These are phyloP conservation scores for Avahi laniger DNA, from an alignment of 2,797 vertebrate genomes.

Conservation along the genomic window DNA sequence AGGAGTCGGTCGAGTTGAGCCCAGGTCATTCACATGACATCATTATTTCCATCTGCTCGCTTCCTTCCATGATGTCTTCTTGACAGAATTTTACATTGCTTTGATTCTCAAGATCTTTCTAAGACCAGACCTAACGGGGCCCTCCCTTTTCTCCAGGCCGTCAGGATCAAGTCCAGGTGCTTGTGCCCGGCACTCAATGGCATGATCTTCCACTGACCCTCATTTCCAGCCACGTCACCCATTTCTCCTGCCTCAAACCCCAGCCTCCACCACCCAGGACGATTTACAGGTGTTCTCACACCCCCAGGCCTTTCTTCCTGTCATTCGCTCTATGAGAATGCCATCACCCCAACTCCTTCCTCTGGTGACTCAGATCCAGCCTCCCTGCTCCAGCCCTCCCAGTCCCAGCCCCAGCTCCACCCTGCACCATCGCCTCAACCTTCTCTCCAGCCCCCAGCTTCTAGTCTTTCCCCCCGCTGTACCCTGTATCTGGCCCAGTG, in stretches of 20 bases:
- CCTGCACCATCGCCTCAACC: background rate
- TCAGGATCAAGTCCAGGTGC: background rate
- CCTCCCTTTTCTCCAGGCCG: background rate
- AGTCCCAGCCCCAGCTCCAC: background rate
- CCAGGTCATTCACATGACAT: background rate
- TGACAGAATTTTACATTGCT: background rate
- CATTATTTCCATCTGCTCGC: background rate
- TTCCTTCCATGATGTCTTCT: background rate
- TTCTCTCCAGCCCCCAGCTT: background rate
- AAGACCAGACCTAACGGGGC: background rate
- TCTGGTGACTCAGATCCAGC: accelerated
- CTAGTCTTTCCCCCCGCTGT: background rate
- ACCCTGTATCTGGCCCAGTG: background rate
- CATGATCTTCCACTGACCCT: accelerated
- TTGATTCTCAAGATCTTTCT: background rate
- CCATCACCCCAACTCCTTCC: background rate
- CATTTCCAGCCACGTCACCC: background rate
- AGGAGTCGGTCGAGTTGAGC: no score
- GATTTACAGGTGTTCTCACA: background rate
- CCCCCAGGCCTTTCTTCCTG: background rate
- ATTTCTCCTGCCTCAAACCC: background rate
- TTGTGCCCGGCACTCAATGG: background rate
- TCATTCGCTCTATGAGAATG: background rate
- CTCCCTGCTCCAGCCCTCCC: background rate
- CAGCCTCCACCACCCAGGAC: background rate